Percentiles rank a stretch among this genome's conserved stretches.
Conservation (phyloP, 1,140 invertebrate species). For the Telenomus remus region DNA sequence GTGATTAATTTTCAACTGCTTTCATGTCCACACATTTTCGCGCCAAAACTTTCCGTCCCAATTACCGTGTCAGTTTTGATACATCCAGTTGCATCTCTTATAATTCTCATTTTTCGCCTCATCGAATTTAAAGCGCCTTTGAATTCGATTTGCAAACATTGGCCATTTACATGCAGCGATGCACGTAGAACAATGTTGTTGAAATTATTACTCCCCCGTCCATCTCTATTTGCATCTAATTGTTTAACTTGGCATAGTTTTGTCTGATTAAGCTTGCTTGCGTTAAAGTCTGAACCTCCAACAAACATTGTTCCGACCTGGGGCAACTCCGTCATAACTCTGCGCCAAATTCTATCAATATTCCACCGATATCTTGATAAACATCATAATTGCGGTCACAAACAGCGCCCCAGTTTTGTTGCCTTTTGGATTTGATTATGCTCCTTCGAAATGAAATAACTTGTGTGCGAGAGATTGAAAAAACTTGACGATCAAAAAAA, state of each 20-base stretch:
- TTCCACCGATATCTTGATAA: constrained; percentile 27
- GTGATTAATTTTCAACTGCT: constrained; percentile 13
- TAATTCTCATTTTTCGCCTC: too few species aligned
- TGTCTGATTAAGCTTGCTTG: constrained; percentile 44
- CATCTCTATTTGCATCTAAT: constrained; percentile 34
- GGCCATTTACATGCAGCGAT: not conserved
- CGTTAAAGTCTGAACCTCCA: constrained; percentile 31
- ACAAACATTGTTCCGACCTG: constrained; percentile 35
- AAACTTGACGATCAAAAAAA: too few species aligned
- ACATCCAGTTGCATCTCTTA: too few species aligned
- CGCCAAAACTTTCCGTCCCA: not conserved
- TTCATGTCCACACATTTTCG: not conserved
- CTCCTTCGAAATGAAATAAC: too few species aligned
- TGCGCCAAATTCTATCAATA: constrained; percentile 30
- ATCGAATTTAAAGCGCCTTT: too few species aligned
- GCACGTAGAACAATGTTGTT: constrained; percentile 11
- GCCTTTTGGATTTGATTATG: not conserved
- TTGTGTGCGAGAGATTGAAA: too few species aligned
- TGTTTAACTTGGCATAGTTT: constrained; percentile 51
- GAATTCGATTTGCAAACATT: not conserved
- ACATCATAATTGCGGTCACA: constrained; percentile 14
- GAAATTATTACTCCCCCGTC: constrained; percentile 31
- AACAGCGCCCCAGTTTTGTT: not conserved
- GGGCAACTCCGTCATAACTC: constrained; percentile 38
- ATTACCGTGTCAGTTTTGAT: too few species aligned